Evolutionary conservation across 1,140 invertebrate genomes (phyloP), one percentile per base, ranked within the genome.

Genomic region (Chelonus insularis): DNA sequence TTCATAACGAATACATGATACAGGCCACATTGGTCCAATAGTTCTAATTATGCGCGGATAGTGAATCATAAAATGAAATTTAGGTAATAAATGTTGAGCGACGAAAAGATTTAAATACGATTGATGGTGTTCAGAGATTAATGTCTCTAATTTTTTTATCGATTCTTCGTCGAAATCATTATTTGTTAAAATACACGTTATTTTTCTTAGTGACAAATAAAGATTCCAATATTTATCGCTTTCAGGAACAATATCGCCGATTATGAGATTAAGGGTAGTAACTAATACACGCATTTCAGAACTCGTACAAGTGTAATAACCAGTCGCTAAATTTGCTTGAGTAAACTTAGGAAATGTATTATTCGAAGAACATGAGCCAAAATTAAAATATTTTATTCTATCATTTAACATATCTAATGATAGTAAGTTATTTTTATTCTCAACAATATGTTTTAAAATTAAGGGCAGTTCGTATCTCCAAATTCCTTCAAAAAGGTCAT

Each of bases 1-100:
- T 51, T 51, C 48, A 25, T 18, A 51, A 5, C 48, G 48, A n/a
- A 25, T 25, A 20, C 48, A 51, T 51, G 48, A 51, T 23, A 51
- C 18, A 7, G 48, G 48, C 48, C 48, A 51, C n/a, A 51, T 8
- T 11, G 48, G 21, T 18, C 48, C 48, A 11, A 51, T 23, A 25
- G 23, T 51, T n/a, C 21, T 21, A 12, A 51, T 51, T 7, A 51
- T 29, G 8, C 48, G 21, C 7, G 25, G 20, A 29, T 51, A 51
- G 25, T 51, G 48, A 9, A 51, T 16, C 4, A 51, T 11, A 51
- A 51, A 14, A 51, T 51, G 48, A 29, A 51, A 51, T 51, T 51
- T 51, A 6, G 48, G 48, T 51, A 8, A 8, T 51, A 51, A 23
- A 6, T 21, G 1, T 14, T 51, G 7, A 51, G n/a, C n/a, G n/a